Conservation (phyloP, 2,797 vertebrate species). For the Ciconia nigra region DNA sequence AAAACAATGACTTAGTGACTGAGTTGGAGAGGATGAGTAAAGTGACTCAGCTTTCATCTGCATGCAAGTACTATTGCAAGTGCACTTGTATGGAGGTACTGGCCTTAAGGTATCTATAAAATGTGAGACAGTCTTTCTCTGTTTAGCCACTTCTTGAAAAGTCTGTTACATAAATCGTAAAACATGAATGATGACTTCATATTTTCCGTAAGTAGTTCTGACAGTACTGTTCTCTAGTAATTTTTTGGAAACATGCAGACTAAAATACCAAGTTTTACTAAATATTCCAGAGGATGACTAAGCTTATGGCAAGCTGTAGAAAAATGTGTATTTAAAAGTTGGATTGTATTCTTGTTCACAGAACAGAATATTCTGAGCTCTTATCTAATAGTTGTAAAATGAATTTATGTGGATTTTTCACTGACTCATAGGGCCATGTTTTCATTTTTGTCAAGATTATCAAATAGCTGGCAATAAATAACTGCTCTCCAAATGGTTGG, state of each 20-base stretch:
- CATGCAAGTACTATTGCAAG: background rate
- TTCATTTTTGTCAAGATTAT: conserved; percentile 58
- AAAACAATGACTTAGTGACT: background rate
- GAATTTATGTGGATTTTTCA: background rate
- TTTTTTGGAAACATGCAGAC: conserved; percentile 27
- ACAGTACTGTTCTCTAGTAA: conserved; percentile 31
- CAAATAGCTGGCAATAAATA: conserved; percentile 58
- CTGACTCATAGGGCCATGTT: conserved; percentile 3
- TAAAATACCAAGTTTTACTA: background rate
- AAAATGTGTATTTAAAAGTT: conserved; percentile 8
- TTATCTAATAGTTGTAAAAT: conserved; percentile 32
- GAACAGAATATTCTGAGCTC: background rate
- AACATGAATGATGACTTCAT: conserved; percentile 13
- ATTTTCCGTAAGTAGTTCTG: background rate
- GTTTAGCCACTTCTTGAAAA: background rate
- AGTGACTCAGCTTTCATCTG: background rate
- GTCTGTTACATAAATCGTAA: background rate
- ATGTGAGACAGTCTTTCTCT: background rate
- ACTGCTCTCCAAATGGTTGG: conserved; percentile 57
- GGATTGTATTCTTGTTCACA: background rate
- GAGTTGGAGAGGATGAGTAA: background rate
- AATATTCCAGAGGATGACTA: conserved; percentile 48
- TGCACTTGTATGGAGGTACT: background rate
- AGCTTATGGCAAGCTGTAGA: conserved; percentile 34
- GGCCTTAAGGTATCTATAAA: background rate